Base-by-base conservation (phyloP, 2,888 invertebrate genomes). In the Drosophila trichaetosa region DNA sequence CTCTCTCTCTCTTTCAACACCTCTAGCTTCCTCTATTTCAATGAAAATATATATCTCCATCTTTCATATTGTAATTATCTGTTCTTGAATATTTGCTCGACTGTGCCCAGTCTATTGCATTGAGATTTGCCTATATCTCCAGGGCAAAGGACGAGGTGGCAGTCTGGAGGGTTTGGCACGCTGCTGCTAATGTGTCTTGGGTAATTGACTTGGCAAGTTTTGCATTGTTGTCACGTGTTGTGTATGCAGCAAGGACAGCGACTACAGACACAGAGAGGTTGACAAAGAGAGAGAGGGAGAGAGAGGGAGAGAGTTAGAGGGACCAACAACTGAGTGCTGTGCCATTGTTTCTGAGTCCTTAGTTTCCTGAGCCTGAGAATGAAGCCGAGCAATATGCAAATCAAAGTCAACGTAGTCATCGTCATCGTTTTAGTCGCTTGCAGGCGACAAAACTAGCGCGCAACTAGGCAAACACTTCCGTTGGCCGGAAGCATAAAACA, bases 391-490 rank as follows among this genome's bases (percentile, higher is more conserved):
- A 82, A 76, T 86, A 87, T 80, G 76, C 83, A 83, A 89, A 89
- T 90, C 82, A 79, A 83, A 85, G 69, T 80, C 79, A 76, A 81
- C 78, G 72, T 58, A 69, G 72, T 67, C 70, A 18, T 27, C 38
- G 72, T 66, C 74, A 62, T 66, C 64, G 70, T 34, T 69, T 73
- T 68, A 21, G 46, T 49, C 51, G 73, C 57, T 69, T 57, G 74
- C 71, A 86, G 86, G 84, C 84, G 84, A 85, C 85, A 87, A 85
- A 85, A 88, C 90, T 89, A 86, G 90, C 80, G 87, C 82, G 81
- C 80, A 86, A 87, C 88, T 82, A 87, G 84, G 90, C 89, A 90
- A 91, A 89, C 85, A 91, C 91, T 91, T 90, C 89, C 90, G 90
- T 69, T 82, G 80, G 85, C 84, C 91, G 91, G 88, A 90, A 87